phyloP scores from a whole-genome alignment of 2,888 invertebrate species.

The Meta bourneti region DNA sequence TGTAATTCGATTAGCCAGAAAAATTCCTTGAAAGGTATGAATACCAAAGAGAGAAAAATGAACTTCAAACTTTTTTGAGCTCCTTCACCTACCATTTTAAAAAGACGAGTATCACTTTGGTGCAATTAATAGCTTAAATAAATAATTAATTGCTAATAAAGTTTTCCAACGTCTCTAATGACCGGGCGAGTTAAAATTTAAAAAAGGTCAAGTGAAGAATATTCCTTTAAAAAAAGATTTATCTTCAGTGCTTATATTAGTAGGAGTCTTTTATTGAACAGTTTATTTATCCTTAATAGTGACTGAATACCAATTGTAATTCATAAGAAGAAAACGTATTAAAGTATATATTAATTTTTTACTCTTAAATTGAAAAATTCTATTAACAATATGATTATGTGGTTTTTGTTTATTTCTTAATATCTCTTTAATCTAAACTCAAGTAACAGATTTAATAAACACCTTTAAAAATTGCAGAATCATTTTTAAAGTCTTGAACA shows the following conservation, averaged over 20 bases:
- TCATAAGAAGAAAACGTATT: too few species aligned
- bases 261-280: not conserved
- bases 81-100: not conserved
- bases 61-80: not conserved
- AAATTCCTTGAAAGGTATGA: not conserved
- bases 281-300: not conserved
- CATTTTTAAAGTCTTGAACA: too few species aligned
- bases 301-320: too few species aligned
- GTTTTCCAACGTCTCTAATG: not conserved
- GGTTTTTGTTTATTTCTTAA: too few species aligned
- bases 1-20: not conserved
- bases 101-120: not conserved
- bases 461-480: too few species aligned
- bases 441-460: too few species aligned
- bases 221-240: not conserved
- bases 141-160: not conserved
- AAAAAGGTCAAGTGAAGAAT: not conserved
- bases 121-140: not conserved
- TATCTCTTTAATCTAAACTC: too few species aligned
- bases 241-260: not conserved
- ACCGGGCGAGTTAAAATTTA: not conserved
- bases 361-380: too few species aligned
- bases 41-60: not conserved
- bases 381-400: too few species aligned
- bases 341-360: too few species aligned